Evolutionary conservation across 1,140 invertebrate genomes (phyloP), one percentile per base, ranked within the genome.

Genomic region (Camponotus floridanus): DNA sequence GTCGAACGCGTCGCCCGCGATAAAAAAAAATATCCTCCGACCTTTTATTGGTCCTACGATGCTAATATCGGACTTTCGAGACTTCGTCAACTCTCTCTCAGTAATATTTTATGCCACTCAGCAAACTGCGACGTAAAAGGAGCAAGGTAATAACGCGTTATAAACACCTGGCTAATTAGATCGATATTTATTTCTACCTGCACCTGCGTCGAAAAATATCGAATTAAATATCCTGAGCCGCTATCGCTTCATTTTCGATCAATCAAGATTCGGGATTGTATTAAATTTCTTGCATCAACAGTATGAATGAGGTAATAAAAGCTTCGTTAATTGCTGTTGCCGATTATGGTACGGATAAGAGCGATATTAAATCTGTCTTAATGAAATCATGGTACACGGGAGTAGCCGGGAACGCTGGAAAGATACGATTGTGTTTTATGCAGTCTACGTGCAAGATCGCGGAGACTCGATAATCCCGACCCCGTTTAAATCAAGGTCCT

Each of bases 401-500:
- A 61, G 11, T 73, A 9, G 64, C 0, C 6, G 26, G 42, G 21
- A 68, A n/a, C 18, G 18, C 13, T 71, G 21, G 64, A 73, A 73
- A 61, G 79, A 74, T 81, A 73, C 79, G 55, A 83, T 83, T 83
- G 68, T 74, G 18, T 74, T 83, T 83, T 83, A 83, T 83, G 79
- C 42, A 73, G 68, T 73, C 57, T 83, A 83, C 79, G 79, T 83
- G 79, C 79, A 39, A 73, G 67, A 83, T 83, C 57, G 31, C 68
- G 68, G 55, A 36, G 39, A 83, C 68, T 39, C 55, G 79, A 83
- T 83, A 83, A 83, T 83, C 55, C 79, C n/a, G 55, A 57, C 31
- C 51, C n/a, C 55, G 79, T 57, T 83, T 83, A 83, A 83, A 83
- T 83, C 79, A 83, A 61, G 55, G 68, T 59, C 67, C 39, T 83